Conservation (phyloP, 2,113 vertebrate species). For the Siniperca chuatsi region DNA sequence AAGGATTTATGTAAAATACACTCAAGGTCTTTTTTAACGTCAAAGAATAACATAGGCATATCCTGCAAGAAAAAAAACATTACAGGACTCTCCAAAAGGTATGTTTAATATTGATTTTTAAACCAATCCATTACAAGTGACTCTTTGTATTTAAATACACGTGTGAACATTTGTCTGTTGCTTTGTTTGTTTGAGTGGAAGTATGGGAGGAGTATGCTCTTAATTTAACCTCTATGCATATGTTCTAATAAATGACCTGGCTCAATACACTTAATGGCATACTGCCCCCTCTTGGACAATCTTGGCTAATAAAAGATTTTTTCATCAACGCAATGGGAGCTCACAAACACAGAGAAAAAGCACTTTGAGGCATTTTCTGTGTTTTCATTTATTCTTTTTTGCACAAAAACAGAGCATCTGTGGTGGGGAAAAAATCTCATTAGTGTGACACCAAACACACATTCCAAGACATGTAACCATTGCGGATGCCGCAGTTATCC, state of each 20-base stretch:
- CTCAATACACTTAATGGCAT: constrained; percentile 46
- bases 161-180: background rate
- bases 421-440: constrained; percentile 13
- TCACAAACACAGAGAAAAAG: constrained; percentile 9
- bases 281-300: constrained; percentile 78
- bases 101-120: background rate
- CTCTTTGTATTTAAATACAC: constrained; percentile 18
- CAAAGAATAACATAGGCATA: constrained; percentile 42
- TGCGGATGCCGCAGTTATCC: constrained; percentile 27
- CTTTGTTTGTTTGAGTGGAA: constrained; percentile 18
- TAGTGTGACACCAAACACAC: constrained; percentile 36
- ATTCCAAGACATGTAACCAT: constrained; percentile 23
- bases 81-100: background rate
- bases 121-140: constrained; percentile 1
- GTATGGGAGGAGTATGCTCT: background rate
- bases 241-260: constrained; percentile 21
- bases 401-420: constrained; percentile 4
- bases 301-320: constrained; percentile 37
- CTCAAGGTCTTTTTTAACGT: constrained; percentile 28
- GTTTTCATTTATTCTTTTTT: constrained; percentile 29
- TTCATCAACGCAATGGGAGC: background rate
- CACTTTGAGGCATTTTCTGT: background rate
- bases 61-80: constrained; percentile 10
- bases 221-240: constrained; percentile 37
- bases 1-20: constrained; percentile 49